These are phyloP conservation scores for Sternarchorhynchus goeldii DNA, from an alignment of 2,797 vertebrate genomes.

Conservation along the genomic window DNA sequence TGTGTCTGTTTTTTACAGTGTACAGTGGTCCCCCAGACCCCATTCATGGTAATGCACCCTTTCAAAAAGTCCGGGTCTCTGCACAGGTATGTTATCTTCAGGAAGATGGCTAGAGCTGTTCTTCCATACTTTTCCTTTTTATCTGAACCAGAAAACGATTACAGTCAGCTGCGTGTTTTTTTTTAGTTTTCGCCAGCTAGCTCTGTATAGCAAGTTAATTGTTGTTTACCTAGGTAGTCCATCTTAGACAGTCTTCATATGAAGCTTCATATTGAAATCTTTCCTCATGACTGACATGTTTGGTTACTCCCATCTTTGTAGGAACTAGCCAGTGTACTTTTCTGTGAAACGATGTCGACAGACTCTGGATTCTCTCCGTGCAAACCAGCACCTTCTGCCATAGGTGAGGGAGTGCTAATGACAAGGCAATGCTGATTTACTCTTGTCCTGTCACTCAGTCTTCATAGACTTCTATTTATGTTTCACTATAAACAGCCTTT, in stretches of 20 bases:
- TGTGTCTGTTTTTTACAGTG: constrained; percentile 65
- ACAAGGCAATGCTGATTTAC: not conserved
- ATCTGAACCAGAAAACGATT: too few species aligned
- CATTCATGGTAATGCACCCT: constrained; percentile 86
- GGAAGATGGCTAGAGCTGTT: not conserved
- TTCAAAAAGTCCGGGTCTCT: constrained; percentile 86
- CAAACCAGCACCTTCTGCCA: constrained; percentile 52
- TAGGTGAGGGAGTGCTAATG: constrained; percentile 63
- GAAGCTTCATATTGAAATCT: not conserved
- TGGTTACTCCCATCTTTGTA: constrained; percentile 48
- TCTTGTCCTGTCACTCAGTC: too few species aligned
- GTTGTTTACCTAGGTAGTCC: not conserved
- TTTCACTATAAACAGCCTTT: too few species aligned
- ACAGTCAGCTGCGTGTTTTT: too few species aligned
- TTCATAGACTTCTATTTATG: too few species aligned
- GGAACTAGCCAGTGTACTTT: constrained; percentile 85
- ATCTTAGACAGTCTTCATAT: not conserved
- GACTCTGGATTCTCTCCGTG: constrained; percentile 51
- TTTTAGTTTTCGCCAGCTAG: too few species aligned
- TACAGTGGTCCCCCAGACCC: constrained; percentile 90
- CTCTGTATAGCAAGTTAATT: too few species aligned
- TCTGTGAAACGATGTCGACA: constrained; percentile 75
- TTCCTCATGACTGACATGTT: not conserved
- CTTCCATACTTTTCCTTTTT: too few species aligned
- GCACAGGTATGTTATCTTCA: constrained; percentile 79